These are phyloP conservation scores for Tiliacea aurago DNA, from an alignment of 2,888 invertebrate species.

Conservation along the genomic window DNA sequence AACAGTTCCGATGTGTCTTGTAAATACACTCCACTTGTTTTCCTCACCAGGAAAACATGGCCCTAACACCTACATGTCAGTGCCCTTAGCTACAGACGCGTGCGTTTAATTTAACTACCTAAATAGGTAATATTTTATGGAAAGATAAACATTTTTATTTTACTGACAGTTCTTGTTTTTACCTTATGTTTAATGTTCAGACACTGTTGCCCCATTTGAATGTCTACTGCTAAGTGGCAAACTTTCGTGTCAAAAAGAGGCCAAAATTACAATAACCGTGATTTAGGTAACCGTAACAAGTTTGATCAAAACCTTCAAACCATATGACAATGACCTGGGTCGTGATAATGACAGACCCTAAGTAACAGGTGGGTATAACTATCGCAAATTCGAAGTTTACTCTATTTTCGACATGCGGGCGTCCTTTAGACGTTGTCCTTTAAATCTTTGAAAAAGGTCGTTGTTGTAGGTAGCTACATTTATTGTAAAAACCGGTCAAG, in stretches of 20 bases:
- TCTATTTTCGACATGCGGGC: constrained; percentile 54
- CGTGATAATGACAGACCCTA: constrained; percentile 50
- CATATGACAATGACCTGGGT: constrained; percentile 50
- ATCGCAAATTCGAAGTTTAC: constrained; percentile 56
- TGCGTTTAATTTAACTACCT: not conserved
- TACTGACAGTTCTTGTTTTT: not conserved
- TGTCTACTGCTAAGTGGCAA: constrained; percentile 1
- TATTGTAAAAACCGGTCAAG: too few species aligned
- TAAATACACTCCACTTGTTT: constrained; percentile 59
- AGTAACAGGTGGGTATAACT: constrained; percentile 63
- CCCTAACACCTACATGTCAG: constrained; percentile 28
- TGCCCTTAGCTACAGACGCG: not conserved
- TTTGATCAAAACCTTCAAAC: constrained; percentile 49
- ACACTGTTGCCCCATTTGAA: not conserved
- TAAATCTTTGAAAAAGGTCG: constrained; percentile 13
- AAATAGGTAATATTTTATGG: not conserved
- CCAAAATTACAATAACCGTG: constrained; percentile 29
- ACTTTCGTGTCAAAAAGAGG: constrained; percentile 17
- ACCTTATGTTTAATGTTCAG: not conserved
- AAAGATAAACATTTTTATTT: not conserved
- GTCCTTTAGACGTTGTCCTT: constrained; percentile 34
- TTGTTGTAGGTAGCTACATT: too few species aligned
- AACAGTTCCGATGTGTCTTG: constrained; percentile 71
- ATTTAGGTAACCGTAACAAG: constrained; percentile 35
- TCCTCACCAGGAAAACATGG: constrained; percentile 54